Evolutionary conservation across 2,888 invertebrate species (phyloP), one percentile per base, ranked within the genome.

Genomic region (Oxyteleia sp.): DNA sequence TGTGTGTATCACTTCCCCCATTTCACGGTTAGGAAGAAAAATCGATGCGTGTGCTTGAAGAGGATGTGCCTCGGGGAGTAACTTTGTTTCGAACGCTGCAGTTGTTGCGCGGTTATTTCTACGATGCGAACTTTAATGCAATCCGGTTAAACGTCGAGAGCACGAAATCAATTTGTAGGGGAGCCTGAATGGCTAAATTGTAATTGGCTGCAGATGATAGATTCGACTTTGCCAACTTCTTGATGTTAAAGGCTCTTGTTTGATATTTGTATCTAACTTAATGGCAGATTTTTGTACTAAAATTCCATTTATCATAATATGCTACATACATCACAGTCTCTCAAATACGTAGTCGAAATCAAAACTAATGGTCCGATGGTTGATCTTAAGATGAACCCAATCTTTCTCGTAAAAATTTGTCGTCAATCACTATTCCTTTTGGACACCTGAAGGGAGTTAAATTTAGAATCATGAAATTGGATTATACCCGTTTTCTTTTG

Each of bases 61-160:
- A 61, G 68, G 59, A 61, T 66, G 41, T 66, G 66, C 66, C 18
- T 75, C 35, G 18, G 35, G 26, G 23, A 16, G 18, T 7, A 78
- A 45, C n/a, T 29, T 41, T 69, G 45, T 71, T 64, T 47, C 32
- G 20, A 72, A 16, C 43, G 18, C 53, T 79, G 47, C 47, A 32
- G 47, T 75, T 76, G 66, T 76, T 68, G 23, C 53, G 53, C 49
- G 53, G 47, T 64, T 64, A 71, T 79, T 69, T 64, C 63, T 72
- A 13, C 63, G 49, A 66, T 76, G 8, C 7, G 43, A 71, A 41
- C 53, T 79, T 71, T 55, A 79, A 69, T 69, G 69, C 47, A 20
- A 38, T 51, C 53, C 38, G 61, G 69, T 79, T 64, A 43, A 79
- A 64, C 32, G 32, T 51, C 51, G 51, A 57, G 29, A 49, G 68